Evolutionary conservation across 2,888 invertebrate genomes (phyloP).

Genomic region (Calameuta filiformis): DNA sequence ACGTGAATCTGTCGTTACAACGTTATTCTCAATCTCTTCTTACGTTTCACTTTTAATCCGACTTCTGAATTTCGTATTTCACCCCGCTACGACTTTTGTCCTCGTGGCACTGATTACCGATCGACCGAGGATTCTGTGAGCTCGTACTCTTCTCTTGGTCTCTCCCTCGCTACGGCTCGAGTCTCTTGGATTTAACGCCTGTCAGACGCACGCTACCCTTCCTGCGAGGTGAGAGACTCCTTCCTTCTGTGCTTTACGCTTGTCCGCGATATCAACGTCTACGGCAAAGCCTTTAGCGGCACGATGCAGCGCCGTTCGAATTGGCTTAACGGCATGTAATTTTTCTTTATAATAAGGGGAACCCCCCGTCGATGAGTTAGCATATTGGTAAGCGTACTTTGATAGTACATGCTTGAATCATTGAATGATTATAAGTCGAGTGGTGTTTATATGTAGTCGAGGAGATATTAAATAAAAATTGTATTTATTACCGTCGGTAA

Average conservation of each 20-base stretch:
- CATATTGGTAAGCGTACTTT: neutral
- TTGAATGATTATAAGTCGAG: neutral
- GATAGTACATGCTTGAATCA: neutral
- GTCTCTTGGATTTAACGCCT: neutral
- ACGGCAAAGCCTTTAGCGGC: neutral
- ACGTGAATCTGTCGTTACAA: neutral
- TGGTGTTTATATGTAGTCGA: neutral
- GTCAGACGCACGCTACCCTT: neutral
- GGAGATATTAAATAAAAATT: neutral
- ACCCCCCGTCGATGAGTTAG: neutral
- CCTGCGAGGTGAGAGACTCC: neutral
- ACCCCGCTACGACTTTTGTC: neutral
- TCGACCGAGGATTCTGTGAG: neutral
- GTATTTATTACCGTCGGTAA: neutral
- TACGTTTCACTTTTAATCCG: neutral
- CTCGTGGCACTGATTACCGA: constrained; percentile 1
- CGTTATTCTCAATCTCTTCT: neutral
- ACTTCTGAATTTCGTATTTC: neutral
- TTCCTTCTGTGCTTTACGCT: neutral
- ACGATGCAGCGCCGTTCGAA: neutral
- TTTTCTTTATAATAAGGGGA: neutral
- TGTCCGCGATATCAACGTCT: neutral
- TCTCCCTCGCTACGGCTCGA: neutral
- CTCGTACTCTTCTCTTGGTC: neutral
- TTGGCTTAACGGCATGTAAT: neutral